These are phyloP conservation scores for Andrena trimmerana DNA, from an alignment of 2,888 invertebrate species.

Conservation along the genomic window DNA sequence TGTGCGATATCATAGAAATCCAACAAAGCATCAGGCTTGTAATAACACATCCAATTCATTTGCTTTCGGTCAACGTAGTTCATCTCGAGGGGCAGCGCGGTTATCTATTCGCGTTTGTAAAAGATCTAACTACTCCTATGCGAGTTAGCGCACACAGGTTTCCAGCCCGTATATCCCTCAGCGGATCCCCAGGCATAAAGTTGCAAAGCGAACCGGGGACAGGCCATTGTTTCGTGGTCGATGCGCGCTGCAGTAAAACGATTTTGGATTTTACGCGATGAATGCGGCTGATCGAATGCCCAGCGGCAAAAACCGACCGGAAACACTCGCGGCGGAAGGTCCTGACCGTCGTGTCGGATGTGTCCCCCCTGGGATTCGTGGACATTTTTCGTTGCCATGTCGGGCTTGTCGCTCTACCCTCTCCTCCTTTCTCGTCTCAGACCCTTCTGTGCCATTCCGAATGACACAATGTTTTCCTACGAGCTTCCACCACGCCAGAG, in stretches of 20 bases:
- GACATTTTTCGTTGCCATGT: conserved; percentile 39
- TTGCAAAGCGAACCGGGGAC: neutral
- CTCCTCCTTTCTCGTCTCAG: neutral
- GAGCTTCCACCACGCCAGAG: neutral
- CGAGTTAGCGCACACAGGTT: no score
- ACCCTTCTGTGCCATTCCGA: neutral
- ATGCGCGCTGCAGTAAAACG: conserved; percentile 49
- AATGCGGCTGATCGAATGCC: conserved; percentile 56
- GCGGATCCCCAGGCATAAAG: neutral
- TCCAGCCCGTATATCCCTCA: neutral
- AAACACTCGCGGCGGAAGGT: conserved; percentile 43
- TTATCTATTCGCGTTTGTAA: neutral
- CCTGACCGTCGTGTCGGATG: conserved; percentile 55
- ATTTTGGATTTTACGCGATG: conserved; percentile 63
- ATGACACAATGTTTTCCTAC: neutral
- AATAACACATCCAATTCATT: no score
- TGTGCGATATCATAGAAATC: no score
- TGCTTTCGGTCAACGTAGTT: no score
- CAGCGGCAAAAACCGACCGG: conserved; percentile 36
- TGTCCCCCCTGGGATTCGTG: conserved; percentile 34
- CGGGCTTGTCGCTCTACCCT: conserved; percentile 8
- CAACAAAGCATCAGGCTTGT: no score
- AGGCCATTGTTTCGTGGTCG: conserved; percentile 51
- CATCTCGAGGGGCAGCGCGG: no score
- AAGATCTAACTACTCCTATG: neutral